phyloP scores from a whole-genome alignment of 2,888 invertebrate genomes.

The Clusia tigrina region DNA sequence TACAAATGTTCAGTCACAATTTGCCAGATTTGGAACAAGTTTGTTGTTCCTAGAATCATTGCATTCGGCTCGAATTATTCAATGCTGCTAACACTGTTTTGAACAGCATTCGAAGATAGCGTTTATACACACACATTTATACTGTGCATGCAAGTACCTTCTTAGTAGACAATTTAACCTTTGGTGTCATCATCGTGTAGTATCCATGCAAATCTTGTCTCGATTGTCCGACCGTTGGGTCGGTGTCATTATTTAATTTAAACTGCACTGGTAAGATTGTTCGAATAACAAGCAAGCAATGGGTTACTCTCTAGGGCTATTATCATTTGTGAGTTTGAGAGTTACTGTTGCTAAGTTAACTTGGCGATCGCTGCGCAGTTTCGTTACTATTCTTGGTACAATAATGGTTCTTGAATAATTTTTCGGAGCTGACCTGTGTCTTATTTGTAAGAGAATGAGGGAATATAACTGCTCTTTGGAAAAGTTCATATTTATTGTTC shows the following conservation, averaged over 20 bases:
- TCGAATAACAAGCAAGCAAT: conserved; percentile 12
- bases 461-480: too few relatives aligned
- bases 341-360: too few relatives aligned
- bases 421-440: too few relatives aligned
- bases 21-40: conserved; percentile 17
- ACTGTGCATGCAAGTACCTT: not conserved
- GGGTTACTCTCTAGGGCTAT: too few relatives aligned
- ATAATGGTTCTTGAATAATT: too few relatives aligned
- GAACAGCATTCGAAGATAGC: too few relatives aligned
- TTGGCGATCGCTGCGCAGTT: too few relatives aligned
- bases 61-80: not conserved
- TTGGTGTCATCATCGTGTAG: conserved; percentile 5
- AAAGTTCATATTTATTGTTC: too few relatives aligned
- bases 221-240: not conserved
- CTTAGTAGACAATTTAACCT: not conserved
- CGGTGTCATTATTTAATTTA: not conserved
- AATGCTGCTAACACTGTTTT: not conserved
- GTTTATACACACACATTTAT: too few relatives aligned
- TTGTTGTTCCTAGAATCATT: conserved; percentile 3
- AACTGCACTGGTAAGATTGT: not conserved
- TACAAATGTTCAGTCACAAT: conserved; percentile 18
- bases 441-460: too few relatives aligned
- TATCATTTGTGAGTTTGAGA: too few relatives aligned
- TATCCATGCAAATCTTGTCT: conserved; percentile 8
- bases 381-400: too few relatives aligned